A percentile compares a stretch with the other conserved stretches of the same genome.
phyloP scores from a whole-genome alignment of 2,888 invertebrate genomes.

The Scaptomyza polygonia region DNA sequence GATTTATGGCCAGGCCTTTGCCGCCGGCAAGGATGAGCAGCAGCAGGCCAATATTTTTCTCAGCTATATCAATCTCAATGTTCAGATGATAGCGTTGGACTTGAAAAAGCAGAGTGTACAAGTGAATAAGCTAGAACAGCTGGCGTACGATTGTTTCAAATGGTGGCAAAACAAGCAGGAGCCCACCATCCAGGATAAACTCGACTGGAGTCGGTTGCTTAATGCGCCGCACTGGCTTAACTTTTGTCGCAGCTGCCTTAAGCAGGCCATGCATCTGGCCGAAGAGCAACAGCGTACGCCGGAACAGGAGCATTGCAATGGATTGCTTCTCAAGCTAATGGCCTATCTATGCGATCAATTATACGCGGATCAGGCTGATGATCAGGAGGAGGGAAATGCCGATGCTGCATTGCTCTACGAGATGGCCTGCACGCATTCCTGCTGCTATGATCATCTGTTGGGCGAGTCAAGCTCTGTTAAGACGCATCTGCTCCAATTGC shows the following conservation, averaged over 20 bases:
- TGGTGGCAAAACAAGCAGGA: constrained; percentile 58
- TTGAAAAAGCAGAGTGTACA: constrained; percentile 85
- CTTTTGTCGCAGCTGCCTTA: constrained; percentile 88
- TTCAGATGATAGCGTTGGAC: constrained; percentile 85
- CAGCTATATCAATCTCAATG: constrained; percentile 85
- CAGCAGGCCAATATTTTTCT: constrained; percentile 85
- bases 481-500: constrained; percentile 88
- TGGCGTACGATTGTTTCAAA: constrained; percentile 82
- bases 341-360: constrained; percentile 86
- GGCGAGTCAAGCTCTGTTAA: constrained; percentile 85
- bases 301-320: constrained; percentile 80
- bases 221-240: constrained; percentile 86
- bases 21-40: constrained; percentile 69
- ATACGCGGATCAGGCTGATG: constrained; percentile 84
- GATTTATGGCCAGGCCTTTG: constrained; percentile 86
- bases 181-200: not conserved
- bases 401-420: constrained; percentile 86
- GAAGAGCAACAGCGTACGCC: constrained; percentile 61
- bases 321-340: constrained; percentile 86
- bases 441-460: constrained; percentile 89
- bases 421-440: constrained; percentile 91
- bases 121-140: constrained; percentile 83
- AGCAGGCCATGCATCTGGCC: constrained; percentile 86
- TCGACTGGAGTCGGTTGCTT: constrained; percentile 80
- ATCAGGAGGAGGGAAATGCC: not conserved